Base-by-base conservation (phyloP, 2,797 vertebrate genomes). In the Malacoraja senta region DNA sequence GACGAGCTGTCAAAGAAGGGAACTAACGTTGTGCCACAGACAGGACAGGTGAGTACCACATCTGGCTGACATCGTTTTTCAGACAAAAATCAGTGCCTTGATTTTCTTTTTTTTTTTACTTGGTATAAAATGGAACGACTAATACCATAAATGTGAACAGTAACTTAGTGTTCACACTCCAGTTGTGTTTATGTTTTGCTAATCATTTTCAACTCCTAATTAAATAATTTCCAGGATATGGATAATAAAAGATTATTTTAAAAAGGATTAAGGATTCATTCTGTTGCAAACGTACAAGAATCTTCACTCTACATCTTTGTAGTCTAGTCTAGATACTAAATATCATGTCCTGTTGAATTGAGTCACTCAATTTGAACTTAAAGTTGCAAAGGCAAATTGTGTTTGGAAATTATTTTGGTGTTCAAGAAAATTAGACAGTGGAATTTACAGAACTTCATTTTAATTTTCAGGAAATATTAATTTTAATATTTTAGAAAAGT, bases 1-100 rank as follows among this genome's bases (percentile, higher is more conserved):
- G 98, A 99, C 0, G 98, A 99, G 94, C 94, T 99, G 2, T 91
- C 97, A 81, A 98, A 97, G 95, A 97, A 96, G 94, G 97, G 96
- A 38, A 1, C 72, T 21, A 38, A 93, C 6, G 94, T 72, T 10
- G 2, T 94, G 4, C 95, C 95, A 0, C 97, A 97, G 77, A 96
- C 96, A 0, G 98, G 97, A 93, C 98, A 98, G 98, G 98, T 98
- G 94, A 63, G 71, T 76, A 58, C 12, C 26, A 24, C 26, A 88
- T 88, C 7, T 88, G 84, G 29, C n/a, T 68, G 12, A 65, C 58
- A 53, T 53, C 13, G 21, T 83, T n/a, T 65, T 35, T 68, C n/a
- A 68, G 2, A 35, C 8, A 21, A 68, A 68, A 88, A 68, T n/a
- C 17, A 9, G 15, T 68, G 17, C 8, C 35, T 32, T 32, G 35